Percentiles rank a stretch among this genome's conserved stretches.
phyloP scores from a whole-genome alignment of 2,113 vertebrate genomes.

The Podarcis muralis region DNA sequence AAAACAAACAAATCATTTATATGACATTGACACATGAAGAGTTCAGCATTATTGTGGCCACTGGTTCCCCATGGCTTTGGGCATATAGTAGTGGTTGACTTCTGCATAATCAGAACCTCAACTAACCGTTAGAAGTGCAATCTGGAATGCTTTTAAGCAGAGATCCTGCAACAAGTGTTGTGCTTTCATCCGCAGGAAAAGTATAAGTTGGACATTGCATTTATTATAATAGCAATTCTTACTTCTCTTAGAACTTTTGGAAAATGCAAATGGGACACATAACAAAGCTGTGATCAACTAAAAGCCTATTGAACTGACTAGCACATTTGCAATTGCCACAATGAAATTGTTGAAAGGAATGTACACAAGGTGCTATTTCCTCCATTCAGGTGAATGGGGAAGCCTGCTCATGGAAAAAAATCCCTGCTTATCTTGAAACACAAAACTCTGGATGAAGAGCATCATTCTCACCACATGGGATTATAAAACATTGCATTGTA shows the following conservation, averaged over 20 bases:
- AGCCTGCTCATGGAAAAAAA: background rate
- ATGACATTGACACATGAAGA: background rate
- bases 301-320: background rate
- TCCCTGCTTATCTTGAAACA: background rate
- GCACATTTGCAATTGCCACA: background rate
- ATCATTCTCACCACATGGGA: background rate
- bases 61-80: background rate
- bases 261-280: background rate
- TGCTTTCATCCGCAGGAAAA: background rate
- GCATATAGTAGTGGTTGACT: background rate
- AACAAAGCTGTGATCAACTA: background rate
- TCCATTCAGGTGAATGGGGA: background rate
- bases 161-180: background rate
- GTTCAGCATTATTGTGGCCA: background rate
- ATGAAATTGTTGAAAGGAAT: background rate
- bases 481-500: background rate
- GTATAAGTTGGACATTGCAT: background rate
- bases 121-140: background rate
- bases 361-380: background rate
- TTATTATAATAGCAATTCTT: background rate
- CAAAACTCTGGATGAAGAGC: background rate
- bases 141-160: background rate
- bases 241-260: background rate
- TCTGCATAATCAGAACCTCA: background rate
- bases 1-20: background rate